Percentiles rank a stretch among this genome's conserved stretches.
Conservation (phyloP, 2,888 invertebrate genomes). For the Drosophila antonietae region DNA sequence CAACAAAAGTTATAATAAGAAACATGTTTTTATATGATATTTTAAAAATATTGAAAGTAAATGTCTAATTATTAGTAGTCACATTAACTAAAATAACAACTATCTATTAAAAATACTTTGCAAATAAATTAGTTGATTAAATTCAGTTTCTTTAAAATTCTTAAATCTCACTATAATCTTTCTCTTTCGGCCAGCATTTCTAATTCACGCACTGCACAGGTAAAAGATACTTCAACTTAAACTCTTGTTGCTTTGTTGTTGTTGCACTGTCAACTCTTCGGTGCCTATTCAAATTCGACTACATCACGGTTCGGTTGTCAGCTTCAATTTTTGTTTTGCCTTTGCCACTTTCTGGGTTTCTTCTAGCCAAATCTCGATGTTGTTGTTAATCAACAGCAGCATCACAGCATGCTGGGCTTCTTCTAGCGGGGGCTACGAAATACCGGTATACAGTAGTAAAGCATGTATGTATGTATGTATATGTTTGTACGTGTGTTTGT, state of each 20-base stretch:
- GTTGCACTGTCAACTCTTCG: constrained; percentile 45
- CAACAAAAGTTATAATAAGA: not conserved
- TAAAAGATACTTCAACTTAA: constrained; percentile 33
- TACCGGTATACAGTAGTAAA: constrained; percentile 58
- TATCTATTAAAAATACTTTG: no score
- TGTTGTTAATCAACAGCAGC: constrained; percentile 51
- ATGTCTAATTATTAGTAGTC: no score
- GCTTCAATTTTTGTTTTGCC: constrained; percentile 36
- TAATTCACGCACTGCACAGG: constrained; percentile 48
- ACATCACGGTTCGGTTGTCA: constrained; percentile 53
- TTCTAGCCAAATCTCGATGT: constrained; percentile 46
- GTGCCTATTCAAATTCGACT: constrained; percentile 54
- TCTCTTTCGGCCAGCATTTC: constrained; percentile 6
- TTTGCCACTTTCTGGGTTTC: constrained; percentile 41
- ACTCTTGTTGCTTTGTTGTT: constrained; percentile 20
- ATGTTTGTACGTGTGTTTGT: constrained; percentile 11
- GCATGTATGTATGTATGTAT: constrained; percentile 17
- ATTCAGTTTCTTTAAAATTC: not conserved
- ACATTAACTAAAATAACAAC: no score
- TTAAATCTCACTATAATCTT: not conserved
- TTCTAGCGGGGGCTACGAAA: constrained; percentile 45
- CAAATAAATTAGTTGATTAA: not conserved
- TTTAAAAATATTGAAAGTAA: no score
- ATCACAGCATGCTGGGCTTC: constrained; percentile 47
- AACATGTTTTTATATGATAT: not conserved